These are phyloP conservation scores for Meriones unguiculatus DNA, from an alignment of 2,113 vertebrate species.

Conservation along the genomic window DNA sequence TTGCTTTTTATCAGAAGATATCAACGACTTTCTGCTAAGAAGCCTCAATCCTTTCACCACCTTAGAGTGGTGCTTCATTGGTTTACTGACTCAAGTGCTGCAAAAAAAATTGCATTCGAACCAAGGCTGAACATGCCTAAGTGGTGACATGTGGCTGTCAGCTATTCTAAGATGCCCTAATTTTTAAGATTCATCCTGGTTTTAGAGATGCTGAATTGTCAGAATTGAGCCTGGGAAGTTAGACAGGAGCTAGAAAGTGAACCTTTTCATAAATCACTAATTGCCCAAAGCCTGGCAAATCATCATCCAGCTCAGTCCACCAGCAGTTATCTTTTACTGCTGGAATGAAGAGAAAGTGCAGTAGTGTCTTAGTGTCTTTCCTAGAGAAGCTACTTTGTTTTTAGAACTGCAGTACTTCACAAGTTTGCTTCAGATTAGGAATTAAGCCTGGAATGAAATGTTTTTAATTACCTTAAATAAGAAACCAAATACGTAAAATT, in stretches of 20 bases:
- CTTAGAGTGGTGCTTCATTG: slow-evolving; percentile 43
- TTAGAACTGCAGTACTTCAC: slow-evolving; percentile 4
- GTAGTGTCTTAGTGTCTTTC: not conserved
- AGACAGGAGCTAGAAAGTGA: not conserved
- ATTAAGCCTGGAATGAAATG: not conserved
- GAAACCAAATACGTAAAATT: not conserved
- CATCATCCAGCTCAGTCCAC: not conserved
- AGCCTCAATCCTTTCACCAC: not conserved
- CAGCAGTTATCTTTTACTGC: not conserved
- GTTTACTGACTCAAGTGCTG: slow-evolving; percentile 35
- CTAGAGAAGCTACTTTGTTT: not conserved
- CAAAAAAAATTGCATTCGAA: slow-evolving; percentile 31
- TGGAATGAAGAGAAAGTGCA: not conserved
- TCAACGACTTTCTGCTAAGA: slow-evolving; percentile 58
- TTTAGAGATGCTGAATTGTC: not conserved
- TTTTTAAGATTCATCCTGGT: not conserved
- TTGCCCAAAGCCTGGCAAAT: slow-evolving; percentile 4
- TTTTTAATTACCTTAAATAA: slow-evolving; percentile 8
- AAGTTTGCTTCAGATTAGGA: slow-evolving; percentile 4
- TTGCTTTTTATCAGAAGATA: slow-evolving; percentile 72
- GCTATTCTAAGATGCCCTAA: not conserved
- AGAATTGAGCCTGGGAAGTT: not conserved
- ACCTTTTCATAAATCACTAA: not conserved
- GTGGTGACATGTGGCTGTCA: not conserved
- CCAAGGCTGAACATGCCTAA: slow-evolving; percentile 41